Evolutionary conservation across 2,888 invertebrate genomes (phyloP).

Genomic region (Apomyelois bistriatella): DNA sequence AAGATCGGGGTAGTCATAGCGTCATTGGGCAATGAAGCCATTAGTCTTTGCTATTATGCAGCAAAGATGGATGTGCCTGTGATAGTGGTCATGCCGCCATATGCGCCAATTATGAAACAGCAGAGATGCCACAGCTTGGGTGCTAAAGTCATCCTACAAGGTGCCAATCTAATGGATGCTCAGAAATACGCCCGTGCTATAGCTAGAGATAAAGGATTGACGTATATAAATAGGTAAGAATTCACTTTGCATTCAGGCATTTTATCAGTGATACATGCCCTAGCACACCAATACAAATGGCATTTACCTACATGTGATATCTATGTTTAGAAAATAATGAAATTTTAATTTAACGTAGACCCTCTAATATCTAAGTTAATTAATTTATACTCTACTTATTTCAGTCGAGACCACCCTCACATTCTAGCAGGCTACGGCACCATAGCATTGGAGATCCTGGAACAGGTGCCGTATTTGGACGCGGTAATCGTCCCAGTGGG

Average conservation of each 20-base stretch:
- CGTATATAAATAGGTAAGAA: constrained; percentile 83
- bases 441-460: constrained; percentile 92
- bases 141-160: constrained; percentile 83
- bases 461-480: constrained; percentile 91
- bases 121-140: constrained; percentile 82
- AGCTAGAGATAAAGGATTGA: constrained; percentile 78
- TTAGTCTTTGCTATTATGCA: constrained; percentile 84
- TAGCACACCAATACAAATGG: too few species aligned
- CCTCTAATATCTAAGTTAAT: too few species aligned
- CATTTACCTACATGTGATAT: too few species aligned
- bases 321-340: too few species aligned
- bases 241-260: too few species aligned
- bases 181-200: constrained; percentile 80
- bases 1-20: constrained; percentile 83
- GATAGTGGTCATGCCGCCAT: constrained; percentile 84
- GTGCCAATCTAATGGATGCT: constrained; percentile 81
- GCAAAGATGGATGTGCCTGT: constrained; percentile 78
- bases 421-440: constrained; percentile 96
- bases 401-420: constrained; percentile 94
- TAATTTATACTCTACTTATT: too few species aligned
- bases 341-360: too few species aligned
- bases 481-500: constrained; percentile 95
- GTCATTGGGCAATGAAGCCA: constrained; percentile 86
- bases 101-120: constrained; percentile 84
- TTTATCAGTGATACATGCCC: too few species aligned